phyloP scores from a whole-genome alignment of 2,797 vertebrate genomes.

The Sebastes hubbsi region DNA sequence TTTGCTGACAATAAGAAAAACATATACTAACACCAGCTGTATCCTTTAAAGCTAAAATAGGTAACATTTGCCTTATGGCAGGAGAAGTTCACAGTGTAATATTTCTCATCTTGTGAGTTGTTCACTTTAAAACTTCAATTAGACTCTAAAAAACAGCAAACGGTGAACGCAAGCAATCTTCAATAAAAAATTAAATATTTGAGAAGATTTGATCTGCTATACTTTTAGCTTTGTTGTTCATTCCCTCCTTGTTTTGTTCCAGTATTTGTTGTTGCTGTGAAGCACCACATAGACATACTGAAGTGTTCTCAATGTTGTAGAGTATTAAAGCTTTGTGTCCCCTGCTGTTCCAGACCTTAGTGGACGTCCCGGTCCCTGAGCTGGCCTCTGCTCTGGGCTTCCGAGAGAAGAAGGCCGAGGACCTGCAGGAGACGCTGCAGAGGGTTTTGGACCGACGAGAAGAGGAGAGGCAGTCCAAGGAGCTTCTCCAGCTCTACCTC shows the following conservation, averaged over 20 bases:
- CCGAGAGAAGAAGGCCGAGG: slow-evolving; percentile 64
- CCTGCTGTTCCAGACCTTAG: slow-evolving; percentile 81
- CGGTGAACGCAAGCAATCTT: too few relatives aligned
- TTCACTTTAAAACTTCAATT: too few relatives aligned
- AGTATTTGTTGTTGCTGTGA: background rate
- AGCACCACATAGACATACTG: background rate
- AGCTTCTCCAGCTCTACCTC: slow-evolving; percentile 91
- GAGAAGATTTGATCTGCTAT: background rate
- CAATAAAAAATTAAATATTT: too few relatives aligned
- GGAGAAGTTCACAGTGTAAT: background rate
- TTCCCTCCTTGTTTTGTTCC: background rate
- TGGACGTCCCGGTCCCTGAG: slow-evolving; percentile 83
- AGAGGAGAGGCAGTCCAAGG: slow-evolving; percentile 90
- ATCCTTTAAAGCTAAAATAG: background rate
- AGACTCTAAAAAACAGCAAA: too few relatives aligned
- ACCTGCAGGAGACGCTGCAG: slow-evolving; percentile 89
- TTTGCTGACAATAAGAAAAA: too few relatives aligned
- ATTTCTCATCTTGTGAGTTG: background rate
- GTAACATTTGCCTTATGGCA: background rate
- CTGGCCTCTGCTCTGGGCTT: slow-evolving; percentile 86
- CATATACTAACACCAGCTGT: too few relatives aligned
- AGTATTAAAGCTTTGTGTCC: background rate
- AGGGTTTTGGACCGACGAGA: slow-evolving; percentile 89
- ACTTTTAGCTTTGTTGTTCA: background rate
- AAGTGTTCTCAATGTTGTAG: background rate